Evolutionary conservation across 2,113 vertebrate species (phyloP).

Genomic region (Antennarius striatus): DNA sequence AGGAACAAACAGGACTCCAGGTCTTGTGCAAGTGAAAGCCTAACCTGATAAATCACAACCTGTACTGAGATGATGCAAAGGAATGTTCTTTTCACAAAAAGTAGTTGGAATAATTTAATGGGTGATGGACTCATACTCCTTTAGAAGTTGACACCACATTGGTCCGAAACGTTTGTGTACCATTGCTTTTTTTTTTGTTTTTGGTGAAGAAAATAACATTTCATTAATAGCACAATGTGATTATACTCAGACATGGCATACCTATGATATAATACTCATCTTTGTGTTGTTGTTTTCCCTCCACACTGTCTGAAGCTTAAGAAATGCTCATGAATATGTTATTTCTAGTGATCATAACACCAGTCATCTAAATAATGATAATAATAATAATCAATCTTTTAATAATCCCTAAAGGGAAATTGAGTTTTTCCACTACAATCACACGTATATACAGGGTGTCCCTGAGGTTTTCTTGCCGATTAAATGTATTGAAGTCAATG

Average conservation of each 20-base stretch:
- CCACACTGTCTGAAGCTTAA: neutral
- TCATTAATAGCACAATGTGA: neutral
- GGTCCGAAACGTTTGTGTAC: neutral
- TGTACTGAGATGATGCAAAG: neutral
- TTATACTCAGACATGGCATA: neutral
- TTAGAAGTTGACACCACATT: neutral
- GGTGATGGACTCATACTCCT: neutral
- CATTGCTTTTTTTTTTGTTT: neutral
- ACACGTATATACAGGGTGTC: no score
- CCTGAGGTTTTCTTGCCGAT: no score
- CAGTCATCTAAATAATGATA: neutral
- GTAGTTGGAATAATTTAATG: neutral
- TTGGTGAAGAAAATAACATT: neutral
- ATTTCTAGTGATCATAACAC: neutral
- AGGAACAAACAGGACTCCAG: conserved; percentile 3
- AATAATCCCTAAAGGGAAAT: no score
- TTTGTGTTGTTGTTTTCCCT: no score
- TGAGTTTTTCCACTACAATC: no score
- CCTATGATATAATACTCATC: neutral
- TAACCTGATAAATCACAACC: conserved; percentile 1
- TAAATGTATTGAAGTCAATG: no score
- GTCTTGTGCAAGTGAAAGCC: neutral
- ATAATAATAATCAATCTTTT: no score
- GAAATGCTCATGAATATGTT: neutral
- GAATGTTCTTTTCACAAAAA: neutral